Evolutionary conservation across 1,140 invertebrate species (phyloP).

Genomic region (Penaeus japonicus): DNA sequence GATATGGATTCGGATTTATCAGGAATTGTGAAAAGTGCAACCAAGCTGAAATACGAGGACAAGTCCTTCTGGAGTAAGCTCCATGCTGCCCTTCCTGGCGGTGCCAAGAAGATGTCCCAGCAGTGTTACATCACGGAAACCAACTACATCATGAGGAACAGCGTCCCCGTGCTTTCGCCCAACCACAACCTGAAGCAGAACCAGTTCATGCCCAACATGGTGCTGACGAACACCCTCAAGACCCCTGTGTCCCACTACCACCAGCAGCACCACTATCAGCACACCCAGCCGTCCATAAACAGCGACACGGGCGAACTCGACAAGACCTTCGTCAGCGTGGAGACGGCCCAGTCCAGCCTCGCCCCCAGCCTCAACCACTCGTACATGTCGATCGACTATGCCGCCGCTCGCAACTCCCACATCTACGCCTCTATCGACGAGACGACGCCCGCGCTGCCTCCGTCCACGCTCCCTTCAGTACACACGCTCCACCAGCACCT

Average conservation of each 20-base stretch:
- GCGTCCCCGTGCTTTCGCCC: constrained; percentile 48
- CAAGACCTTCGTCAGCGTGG: constrained; percentile 54
- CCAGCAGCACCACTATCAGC: constrained; percentile 61
- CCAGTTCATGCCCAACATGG: constrained; percentile 50
- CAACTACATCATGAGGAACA: constrained; percentile 59
- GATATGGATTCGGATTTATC: constrained; percentile 56
- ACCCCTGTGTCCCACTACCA: constrained; percentile 40
- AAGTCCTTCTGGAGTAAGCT: constrained; percentile 58
- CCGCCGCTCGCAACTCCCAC: constrained; percentile 63
- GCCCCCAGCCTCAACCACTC: constrained; percentile 55
- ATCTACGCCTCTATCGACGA: constrained; percentile 68
- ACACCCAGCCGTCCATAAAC: constrained; percentile 60
- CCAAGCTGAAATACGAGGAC: constrained; percentile 56
- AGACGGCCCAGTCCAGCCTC: constrained; percentile 58
- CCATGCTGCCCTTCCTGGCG: constrained; percentile 37
- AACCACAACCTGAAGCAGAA: constrained; percentile 31
- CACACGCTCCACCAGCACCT: constrained; percentile 70
- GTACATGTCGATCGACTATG: constrained; percentile 61
- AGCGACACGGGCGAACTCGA: constrained; percentile 61
- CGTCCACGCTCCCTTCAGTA: constrained; percentile 72
- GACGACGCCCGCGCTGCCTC: constrained; percentile 72
- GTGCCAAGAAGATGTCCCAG: constrained; percentile 29
- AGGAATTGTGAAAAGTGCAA: constrained; percentile 44
- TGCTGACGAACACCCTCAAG: constrained; percentile 50
- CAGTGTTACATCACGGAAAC: constrained; percentile 58